phyloP scores from a whole-genome alignment of 1,140 invertebrate genomes.

The Wasmannia auropunctata region DNA sequence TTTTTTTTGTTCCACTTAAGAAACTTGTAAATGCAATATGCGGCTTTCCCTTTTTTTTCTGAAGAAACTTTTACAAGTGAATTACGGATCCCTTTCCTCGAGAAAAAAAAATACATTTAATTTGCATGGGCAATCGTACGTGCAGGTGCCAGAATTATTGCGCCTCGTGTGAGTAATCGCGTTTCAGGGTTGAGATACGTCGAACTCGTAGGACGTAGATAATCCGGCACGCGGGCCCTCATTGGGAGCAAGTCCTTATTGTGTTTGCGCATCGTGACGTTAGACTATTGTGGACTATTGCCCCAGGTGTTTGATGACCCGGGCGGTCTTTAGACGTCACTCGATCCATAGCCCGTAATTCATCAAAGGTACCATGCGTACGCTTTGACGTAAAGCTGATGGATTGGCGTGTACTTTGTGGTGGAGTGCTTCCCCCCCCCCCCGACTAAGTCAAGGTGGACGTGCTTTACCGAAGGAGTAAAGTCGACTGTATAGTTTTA shows the following conservation, averaged over 20 bases:
- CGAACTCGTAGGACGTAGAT: constrained; percentile 33
- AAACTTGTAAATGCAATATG: neutral
- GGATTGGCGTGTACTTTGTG: constrained; percentile 46
- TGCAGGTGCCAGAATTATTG: constrained; percentile 4
- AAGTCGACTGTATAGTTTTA: constrained; percentile 38
- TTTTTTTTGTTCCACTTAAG: neutral
- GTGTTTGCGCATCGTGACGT: constrained; percentile 57
- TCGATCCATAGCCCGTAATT: constrained; percentile 50
- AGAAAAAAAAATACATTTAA: neutral
- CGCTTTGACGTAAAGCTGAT: constrained; percentile 61
- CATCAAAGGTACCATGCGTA: constrained; percentile 58
- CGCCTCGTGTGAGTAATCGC: neutral
- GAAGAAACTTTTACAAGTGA: neutral
- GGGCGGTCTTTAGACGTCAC: constrained; percentile 54
- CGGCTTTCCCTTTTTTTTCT: neutral
- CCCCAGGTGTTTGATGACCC: constrained; percentile 59
- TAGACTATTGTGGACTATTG: constrained; percentile 60
- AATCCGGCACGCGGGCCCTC: constrained; percentile 1
- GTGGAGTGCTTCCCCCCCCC: neutral
- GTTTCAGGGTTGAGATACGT: neutral
- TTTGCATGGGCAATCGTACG: neutral
- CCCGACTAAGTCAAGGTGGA: neutral
- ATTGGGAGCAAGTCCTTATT: constrained; percentile 44
- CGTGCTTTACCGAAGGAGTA: neutral
- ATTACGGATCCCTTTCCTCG: neutral